phyloP scores from a whole-genome alignment of 2,113 vertebrate species.

The Mesitornis unicolor region DNA sequence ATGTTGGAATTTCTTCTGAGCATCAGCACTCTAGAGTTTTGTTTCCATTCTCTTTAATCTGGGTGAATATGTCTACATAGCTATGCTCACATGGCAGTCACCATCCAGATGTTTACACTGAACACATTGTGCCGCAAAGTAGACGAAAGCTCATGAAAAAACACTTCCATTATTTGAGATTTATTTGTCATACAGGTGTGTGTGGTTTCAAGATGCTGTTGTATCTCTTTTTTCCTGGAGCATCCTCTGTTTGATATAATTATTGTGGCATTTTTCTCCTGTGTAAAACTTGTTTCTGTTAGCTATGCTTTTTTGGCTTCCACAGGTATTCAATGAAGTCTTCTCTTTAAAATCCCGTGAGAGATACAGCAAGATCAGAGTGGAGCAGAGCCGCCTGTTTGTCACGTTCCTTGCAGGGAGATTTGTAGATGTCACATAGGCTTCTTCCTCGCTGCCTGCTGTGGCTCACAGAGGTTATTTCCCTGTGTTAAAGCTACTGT shows the following conservation, averaged over 20 bases:
- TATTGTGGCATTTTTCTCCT: not conserved
- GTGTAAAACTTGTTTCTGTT: not conserved
- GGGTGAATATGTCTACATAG: not conserved
- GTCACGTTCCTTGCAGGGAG: not conserved
- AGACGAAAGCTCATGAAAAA: not conserved
- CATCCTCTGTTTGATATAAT: not conserved
- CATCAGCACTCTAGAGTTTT: not conserved
- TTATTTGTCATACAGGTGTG: not conserved
- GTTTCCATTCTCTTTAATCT: not conserved
- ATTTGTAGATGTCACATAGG: accelerated
- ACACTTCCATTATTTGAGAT: not conserved
- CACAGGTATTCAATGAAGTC: not conserved
- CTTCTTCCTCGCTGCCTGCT: not conserved
- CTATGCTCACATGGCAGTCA: not conserved
- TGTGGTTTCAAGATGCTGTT: not conserved
- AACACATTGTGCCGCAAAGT: not conserved
- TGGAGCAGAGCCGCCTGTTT: not conserved
- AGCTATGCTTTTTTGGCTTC: not conserved
- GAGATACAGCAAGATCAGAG: not conserved
- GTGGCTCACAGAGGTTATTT: not conserved
- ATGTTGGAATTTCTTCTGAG: not conserved
- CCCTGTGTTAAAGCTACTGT: not conserved
- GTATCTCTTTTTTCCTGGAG: not conserved
- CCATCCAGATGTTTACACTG: not conserved
- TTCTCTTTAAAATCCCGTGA: not conserved